phyloP scores from a whole-genome alignment of 92 coral and sea anemone genomes.

The Hydrozoanthus gracilis region DNA sequence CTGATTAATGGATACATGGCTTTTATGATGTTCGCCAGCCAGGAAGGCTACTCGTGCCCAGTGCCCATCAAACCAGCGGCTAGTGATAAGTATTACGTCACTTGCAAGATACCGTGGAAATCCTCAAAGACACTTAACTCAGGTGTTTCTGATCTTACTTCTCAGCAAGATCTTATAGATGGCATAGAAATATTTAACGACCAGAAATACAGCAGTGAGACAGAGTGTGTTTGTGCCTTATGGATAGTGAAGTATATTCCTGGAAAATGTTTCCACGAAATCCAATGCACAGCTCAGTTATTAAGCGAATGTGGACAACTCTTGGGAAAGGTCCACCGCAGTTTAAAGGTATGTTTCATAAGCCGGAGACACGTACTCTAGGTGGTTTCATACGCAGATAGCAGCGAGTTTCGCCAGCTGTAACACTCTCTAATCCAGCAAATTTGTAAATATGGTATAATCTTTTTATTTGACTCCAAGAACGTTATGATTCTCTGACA shows the following conservation, averaged over 20 bases:
- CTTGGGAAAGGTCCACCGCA: slow-evolving; percentile 23
- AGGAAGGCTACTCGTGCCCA: slow-evolving; percentile 62
- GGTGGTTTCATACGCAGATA: not conserved
- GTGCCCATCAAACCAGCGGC: slow-evolving; percentile 49
- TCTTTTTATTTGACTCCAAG: too few species aligned
- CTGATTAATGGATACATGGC: slow-evolving; percentile 69
- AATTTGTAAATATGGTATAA: slow-evolving; percentile 9
- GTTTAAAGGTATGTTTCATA: slow-evolving; percentile 35
- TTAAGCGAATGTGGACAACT: slow-evolving; percentile 27
- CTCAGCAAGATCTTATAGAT: not conserved
- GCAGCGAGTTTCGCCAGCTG: slow-evolving; percentile 61
- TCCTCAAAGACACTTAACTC: not conserved
- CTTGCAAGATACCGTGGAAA: slow-evolving; percentile 41
- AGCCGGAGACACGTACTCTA: too few species aligned
- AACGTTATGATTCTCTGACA: too few species aligned
- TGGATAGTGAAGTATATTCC: slow-evolving; percentile 66
- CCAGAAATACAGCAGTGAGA: slow-evolving; percentile 37
- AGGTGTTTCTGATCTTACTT: not conserved
- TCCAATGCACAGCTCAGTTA: slow-evolving; percentile 46
- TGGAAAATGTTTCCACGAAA: slow-evolving; percentile 63
- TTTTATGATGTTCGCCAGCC: slow-evolving; percentile 55
- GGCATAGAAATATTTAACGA: slow-evolving; percentile 54
- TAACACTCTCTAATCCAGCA: slow-evolving; percentile 72
- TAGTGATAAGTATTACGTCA: slow-evolving; percentile 27
- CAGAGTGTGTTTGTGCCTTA: slow-evolving; percentile 59